Evolutionary conservation across 64 coral and sea anemone genomes (phyloP).

Genomic region (Stichodactyla mertensii): DNA sequence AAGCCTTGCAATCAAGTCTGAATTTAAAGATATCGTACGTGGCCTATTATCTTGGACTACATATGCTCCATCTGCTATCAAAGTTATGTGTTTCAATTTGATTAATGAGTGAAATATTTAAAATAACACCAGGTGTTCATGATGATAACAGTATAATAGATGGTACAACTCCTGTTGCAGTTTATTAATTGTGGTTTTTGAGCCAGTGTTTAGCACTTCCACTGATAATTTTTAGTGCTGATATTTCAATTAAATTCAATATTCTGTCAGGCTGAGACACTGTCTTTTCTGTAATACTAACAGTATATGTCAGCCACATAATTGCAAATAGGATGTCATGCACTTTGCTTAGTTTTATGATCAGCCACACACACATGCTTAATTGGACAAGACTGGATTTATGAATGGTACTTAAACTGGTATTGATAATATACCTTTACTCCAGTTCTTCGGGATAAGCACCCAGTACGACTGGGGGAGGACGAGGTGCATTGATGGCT

Average conservation of each 20-base stretch:
- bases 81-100: neutral
- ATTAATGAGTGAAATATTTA: neutral
- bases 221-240: neutral
- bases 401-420: neutral
- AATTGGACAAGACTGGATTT: neutral
- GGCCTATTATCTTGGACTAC: neutral
- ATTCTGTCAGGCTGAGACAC: neutral
- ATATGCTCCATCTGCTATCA: neutral
- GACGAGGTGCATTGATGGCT: conserved; percentile 73
- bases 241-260: neutral
- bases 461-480: conserved; percentile 82
- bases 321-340: neutral
- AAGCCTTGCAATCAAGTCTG: no score
- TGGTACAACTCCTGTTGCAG: neutral
- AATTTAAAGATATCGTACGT: no score
- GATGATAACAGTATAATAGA: neutral
- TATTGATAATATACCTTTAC: conserved; percentile 12
- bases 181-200: neutral
- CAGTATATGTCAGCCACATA: neutral
- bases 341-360: neutral
- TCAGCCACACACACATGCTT: neutral
- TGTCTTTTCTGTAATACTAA: no score
- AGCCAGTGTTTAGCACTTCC: neutral
- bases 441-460: conserved; percentile 92
- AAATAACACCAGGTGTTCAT: neutral